Percentiles rank a stretch among this genome's conserved stretches.
Conservation (phyloP, 2,888 invertebrate genomes). For the Catocala nupta region DNA sequence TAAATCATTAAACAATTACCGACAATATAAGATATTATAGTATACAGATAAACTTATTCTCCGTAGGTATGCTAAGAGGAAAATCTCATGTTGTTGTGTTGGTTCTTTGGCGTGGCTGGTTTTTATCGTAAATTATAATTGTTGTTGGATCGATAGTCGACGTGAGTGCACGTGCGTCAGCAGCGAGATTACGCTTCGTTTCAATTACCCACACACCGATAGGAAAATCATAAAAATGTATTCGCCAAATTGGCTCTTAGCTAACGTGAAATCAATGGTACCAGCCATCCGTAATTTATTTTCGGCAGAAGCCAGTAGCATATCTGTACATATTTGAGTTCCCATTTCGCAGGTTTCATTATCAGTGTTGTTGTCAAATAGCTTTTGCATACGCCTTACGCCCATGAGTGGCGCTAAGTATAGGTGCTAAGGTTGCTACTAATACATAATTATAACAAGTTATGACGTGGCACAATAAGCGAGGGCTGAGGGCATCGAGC, state of each 20-base stretch:
- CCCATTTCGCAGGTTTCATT: neutral
- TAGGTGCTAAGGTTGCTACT: constrained; percentile 38
- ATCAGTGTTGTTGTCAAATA: constrained; percentile 29
- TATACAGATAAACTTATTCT: constrained; percentile 11
- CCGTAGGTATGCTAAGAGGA: constrained; percentile 33
- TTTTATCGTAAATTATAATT: constrained; percentile 65
- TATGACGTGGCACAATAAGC: constrained; percentile 50
- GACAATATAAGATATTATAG: constrained; percentile 24
- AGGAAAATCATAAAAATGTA: constrained; percentile 71
- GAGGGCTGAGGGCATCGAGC: constrained; percentile 53
- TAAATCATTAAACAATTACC: constrained; percentile 25
- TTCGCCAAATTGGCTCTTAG: constrained; percentile 64
- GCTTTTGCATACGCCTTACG: constrained; percentile 38
- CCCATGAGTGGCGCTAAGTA: constrained; percentile 22
- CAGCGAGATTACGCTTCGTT: constrained; percentile 63
- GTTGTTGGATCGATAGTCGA: constrained; percentile 60
- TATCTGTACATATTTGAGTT: no score
- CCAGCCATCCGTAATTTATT: constrained; percentile 27
- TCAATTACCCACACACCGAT: constrained; percentile 67
- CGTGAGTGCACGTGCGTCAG: constrained; percentile 70
- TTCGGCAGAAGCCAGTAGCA: constrained; percentile 10
- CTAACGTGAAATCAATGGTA: constrained; percentile 52
- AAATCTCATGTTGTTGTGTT: constrained; percentile 38
- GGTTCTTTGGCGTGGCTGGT: constrained; percentile 52
- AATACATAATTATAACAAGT: constrained; percentile 44